Percentiles rank a stretch among this genome's conserved stretches.
phyloP scores from a whole-genome alignment of 2,888 invertebrate species.

The Hymenopus coronatus region DNA sequence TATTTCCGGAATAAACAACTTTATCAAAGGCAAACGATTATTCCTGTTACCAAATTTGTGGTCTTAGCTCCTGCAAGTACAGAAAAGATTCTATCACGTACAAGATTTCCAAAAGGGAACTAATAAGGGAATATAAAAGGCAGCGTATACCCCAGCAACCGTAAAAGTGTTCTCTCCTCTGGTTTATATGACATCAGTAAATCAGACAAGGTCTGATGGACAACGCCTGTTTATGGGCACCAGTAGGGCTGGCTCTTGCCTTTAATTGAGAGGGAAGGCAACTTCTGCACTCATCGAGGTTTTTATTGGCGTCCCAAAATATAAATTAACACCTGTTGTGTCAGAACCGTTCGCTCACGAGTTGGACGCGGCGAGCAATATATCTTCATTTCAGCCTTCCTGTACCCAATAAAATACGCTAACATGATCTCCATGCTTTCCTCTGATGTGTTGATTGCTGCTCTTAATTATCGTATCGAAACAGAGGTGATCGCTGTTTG shows the following conservation, averaged over 20 bases:
- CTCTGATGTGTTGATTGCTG: background rate
- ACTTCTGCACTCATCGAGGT: background rate
- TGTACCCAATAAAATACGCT: background rate
- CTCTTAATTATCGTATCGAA: background rate
- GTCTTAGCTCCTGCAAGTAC: background rate
- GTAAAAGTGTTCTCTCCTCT: background rate
- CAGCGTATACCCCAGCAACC: background rate
- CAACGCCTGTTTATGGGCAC: slow-evolving; percentile 2
- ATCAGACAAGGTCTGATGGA: background rate
- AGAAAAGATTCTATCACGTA: background rate
- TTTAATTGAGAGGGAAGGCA: background rate
- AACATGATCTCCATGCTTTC: background rate
- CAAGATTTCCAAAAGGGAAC: background rate
- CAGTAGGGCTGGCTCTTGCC: background rate
- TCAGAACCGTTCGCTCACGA: background rate
- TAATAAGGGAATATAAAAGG: background rate
- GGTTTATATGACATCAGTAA: background rate
- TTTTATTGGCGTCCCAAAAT: background rate
- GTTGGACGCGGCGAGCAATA: background rate
- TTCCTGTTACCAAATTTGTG: too few species aligned
- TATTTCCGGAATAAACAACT: too few species aligned
- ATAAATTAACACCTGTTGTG: background rate
- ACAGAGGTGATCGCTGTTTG: too few species aligned
- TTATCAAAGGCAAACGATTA: too few species aligned
- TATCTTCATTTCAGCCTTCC: background rate